Evolutionary conservation across 2,888 invertebrate species (phyloP), one percentile per base, ranked within the genome.

Genomic region (Anaspis maculata): DNA sequence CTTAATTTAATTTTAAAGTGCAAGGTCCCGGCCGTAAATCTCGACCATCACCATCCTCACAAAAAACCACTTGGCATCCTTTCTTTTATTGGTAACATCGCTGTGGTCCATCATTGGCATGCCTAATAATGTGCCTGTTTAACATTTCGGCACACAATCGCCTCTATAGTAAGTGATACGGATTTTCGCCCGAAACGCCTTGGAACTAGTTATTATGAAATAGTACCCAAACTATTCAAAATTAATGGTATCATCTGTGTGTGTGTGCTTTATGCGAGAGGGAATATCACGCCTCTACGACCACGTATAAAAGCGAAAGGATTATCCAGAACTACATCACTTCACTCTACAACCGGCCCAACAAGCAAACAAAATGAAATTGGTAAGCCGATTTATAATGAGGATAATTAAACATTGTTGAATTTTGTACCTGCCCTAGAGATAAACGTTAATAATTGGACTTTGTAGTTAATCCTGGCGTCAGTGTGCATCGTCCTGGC

Each of bases 91-190:
- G n/a, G n/a, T n/a, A n/a, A n/a, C n/a, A n/a, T n/a, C n/a, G n/a
- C n/a, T n/a, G n/a, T n/a, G n/a, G n/a, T n/a, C n/a, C n/a, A n/a
- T n/a, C n/a, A n/a, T n/a, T n/a, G n/a, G n/a, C n/a, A n/a, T n/a
- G n/a, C n/a, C n/a, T n/a, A n/a, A n/a, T n/a, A n/a, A n/a, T n/a
- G n/a, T n/a, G n/a, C n/a, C n/a, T n/a, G n/a, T n/a, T n/a, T n/a
- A n/a, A n/a, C n/a, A n/a, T 33, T 27, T 19, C 15, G 28, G 19
- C 29, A 34, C 15, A 24, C 27, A 31, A 30, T 30, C 35, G 31
- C 36, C 36, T 22, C 22, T 10, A 22, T 22, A n/a, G 11, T 22
- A 22, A 22, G n/a, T 22, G 22, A 22, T 22, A 22, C 22, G n/a
- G n/a, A 22, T 11, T 22, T 22, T 11, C 11, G 22, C 22, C 22